Evolutionary conservation across 2,797 vertebrate species (phyloP), one percentile per base, ranked within the genome.

Genomic region (Epinephelus malabaricus): DNA sequence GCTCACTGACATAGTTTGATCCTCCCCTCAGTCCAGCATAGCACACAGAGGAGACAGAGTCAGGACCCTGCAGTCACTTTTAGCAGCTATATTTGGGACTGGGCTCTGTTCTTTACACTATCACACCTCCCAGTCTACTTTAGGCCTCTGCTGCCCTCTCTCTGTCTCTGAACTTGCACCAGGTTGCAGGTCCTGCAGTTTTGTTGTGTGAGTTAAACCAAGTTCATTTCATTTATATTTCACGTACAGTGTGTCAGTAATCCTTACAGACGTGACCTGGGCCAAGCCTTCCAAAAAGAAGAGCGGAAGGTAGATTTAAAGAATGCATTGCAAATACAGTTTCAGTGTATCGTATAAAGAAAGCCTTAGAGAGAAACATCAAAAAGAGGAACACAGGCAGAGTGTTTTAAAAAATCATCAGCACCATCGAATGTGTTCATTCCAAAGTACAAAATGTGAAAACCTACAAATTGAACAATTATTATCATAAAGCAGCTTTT

Each of bases 111-210:
- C 70, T 78, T 86, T 51, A 70, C 64, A 81, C 70, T 66, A 65
- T 45, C 49, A 51, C 74, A 78, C 74, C 74, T 88, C 69, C 47
- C 59, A 40, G 62, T 83, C 85, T 87, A 84, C 82, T 88, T 83
- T 88, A 81, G 84, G 87, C 84, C 88, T 92, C 90, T 91, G 89
- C 91, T 88, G 90, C 92, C 90, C 84, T 80, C 91, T 90, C 89
- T 78, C 87, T 87, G 87, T 75, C 72, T 88, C 58, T 88, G 70
- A 80, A 82, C 83, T 82, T 71, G 78, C 40, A 84, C 75, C 64
- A 69, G 17, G 60, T 73, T 65, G 25, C 78, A 40, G 64, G 76
- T 68, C 40, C 55, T 54, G 45, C 17, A 72, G 56, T 49, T 58
- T 66, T 68, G 47, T 63, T 76, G 12, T 49, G 21, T 30, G 73